These are phyloP conservation scores for Thamnophis elegans DNA, from an alignment of 2,797 vertebrate genomes.

Conservation along the genomic window DNA sequence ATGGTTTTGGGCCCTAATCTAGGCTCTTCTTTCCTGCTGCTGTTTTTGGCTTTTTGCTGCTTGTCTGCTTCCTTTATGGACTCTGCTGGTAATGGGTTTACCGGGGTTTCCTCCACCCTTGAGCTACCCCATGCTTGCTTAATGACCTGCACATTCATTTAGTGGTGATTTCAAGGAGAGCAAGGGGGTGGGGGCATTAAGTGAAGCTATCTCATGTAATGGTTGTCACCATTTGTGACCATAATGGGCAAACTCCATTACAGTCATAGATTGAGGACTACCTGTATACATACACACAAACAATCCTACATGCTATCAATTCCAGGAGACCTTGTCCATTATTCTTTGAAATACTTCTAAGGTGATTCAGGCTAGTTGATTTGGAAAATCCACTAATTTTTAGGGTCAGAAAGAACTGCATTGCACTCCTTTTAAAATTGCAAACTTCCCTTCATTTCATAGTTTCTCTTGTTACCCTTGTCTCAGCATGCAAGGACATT, in stretches of 20 bases:
- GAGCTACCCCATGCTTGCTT: neutral
- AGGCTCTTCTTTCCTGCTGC: neutral
- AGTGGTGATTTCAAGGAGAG: neutral
- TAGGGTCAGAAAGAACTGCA: neutral
- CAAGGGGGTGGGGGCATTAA: accelerated
- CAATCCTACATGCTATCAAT: too few species aligned
- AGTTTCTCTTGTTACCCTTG: neutral
- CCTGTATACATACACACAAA: neutral
- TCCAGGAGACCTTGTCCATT: neutral
- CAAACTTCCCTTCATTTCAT: neutral
- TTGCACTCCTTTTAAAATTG: neutral
- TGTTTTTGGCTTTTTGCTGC: neutral
- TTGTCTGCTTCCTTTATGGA: neutral
- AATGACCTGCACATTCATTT: neutral
- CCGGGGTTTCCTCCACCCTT: neutral
- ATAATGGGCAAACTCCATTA: neutral
- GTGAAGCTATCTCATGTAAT: neutral
- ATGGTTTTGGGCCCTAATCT: neutral
- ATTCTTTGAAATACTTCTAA: neutral
- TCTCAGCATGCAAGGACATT: neutral
- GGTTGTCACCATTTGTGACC: neutral
- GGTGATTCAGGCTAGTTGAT: neutral
- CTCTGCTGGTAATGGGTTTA: neutral
- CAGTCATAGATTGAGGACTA: neutral
- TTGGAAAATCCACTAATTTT: neutral